These are phyloP conservation scores for Spodoptera frugiperda DNA, from an alignment of 1,140 invertebrate species.

Conservation along the genomic window DNA sequence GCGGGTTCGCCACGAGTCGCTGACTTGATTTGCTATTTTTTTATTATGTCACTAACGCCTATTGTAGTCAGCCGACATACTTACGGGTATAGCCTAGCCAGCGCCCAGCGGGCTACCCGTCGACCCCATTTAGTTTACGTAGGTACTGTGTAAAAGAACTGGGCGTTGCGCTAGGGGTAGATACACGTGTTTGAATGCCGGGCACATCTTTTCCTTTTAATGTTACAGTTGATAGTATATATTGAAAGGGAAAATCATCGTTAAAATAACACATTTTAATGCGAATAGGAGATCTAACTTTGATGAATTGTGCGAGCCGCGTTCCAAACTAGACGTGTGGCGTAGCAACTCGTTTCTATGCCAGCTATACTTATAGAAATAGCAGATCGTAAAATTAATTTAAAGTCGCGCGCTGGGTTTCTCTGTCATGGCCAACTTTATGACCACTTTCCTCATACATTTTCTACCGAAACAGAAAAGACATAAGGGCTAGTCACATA, in stretches of 20 bases:
- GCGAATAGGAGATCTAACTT: background rate
- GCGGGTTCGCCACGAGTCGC: background rate
- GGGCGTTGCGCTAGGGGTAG: background rate
- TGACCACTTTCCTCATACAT: slow-evolving; percentile 11
- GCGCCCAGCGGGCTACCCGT: slow-evolving; percentile 12
- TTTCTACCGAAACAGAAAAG: slow-evolving; percentile 16
- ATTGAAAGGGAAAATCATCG: no score
- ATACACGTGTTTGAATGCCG: background rate
- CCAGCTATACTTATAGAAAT: slow-evolving; percentile 33
- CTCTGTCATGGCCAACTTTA: slow-evolving; percentile 32
- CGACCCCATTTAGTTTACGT: slow-evolving; percentile 8
- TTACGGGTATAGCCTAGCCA: slow-evolving; percentile 20
- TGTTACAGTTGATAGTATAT: no score
- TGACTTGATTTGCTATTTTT: background rate
- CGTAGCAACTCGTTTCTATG: background rate
- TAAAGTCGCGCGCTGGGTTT: slow-evolving; percentile 21
- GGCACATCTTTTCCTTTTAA: no score
- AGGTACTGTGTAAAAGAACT: background rate
- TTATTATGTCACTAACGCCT: slow-evolving; percentile 1
- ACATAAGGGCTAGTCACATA: slow-evolving; percentile 6
- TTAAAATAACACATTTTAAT: background rate
- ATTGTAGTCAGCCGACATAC: slow-evolving; percentile 14
- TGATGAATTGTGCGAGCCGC: slow-evolving; percentile 9
- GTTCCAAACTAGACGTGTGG: slow-evolving; percentile 6
- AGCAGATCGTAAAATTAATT: slow-evolving; percentile 38